Percentiles rank a stretch among this genome's conserved stretches.
These are phyloP conservation scores for Hirtodrosophila cameraria DNA, from an alignment of 2,888 invertebrate species.

Conservation along the genomic window DNA sequence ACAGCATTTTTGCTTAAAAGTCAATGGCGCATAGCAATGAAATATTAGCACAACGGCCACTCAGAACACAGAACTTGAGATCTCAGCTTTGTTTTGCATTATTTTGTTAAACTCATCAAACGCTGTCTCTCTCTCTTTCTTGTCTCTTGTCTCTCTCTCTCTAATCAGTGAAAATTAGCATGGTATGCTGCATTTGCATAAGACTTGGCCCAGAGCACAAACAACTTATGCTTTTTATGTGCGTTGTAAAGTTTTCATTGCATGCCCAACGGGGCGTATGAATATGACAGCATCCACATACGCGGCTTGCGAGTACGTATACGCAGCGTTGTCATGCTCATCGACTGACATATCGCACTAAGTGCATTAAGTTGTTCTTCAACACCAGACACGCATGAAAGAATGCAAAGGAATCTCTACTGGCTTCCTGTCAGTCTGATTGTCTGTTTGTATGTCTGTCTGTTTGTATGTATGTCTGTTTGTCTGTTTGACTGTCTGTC, in stretches of 20 bases:
- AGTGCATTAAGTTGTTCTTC: conserved; percentile 84
- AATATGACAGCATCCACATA: conserved; percentile 49
- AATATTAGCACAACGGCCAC: conserved; percentile 62
- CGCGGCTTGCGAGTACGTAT: conserved; percentile 33
- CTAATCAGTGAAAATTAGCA: conserved; percentile 75
- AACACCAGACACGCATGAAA: conserved; percentile 58
- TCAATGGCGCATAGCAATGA: conserved; percentile 77
- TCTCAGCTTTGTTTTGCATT: conserved; percentile 19
- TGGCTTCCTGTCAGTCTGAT: conserved; percentile 6
- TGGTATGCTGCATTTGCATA: conserved; percentile 71
- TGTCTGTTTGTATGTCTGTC: background rate
- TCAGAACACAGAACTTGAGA: conserved; percentile 48
- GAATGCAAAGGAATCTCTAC: conserved; percentile 42
- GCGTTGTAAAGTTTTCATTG: conserved; percentile 38
- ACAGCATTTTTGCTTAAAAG: conserved; percentile 60
- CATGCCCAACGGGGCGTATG: conserved; percentile 56
- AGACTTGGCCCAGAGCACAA: conserved; percentile 15
- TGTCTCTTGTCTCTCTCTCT: conserved; percentile 15
- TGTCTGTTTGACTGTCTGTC: conserved; percentile 10
- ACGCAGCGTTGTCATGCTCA: conserved; percentile 37
- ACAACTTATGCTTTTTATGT: conserved; percentile 52
- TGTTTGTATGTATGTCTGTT: background rate
- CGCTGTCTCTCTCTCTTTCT: background rate
- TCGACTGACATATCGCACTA: conserved; percentile 70
- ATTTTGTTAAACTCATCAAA: background rate